phyloP scores from a whole-genome alignment of 2,888 invertebrate species.

The Eurois occulta region DNA sequence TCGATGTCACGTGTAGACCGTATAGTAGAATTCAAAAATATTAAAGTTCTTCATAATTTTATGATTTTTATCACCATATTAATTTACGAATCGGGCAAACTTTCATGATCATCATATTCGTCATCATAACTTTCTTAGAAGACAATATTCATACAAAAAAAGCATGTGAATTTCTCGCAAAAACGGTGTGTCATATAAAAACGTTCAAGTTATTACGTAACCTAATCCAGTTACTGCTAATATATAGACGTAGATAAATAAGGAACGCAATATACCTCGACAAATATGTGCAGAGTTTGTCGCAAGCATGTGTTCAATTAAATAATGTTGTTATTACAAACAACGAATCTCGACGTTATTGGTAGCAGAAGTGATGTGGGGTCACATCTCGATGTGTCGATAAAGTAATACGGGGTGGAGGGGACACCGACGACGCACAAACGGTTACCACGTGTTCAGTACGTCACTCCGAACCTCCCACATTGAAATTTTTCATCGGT shows the following conservation, averaged over 20 bases:
- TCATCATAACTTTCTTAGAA: background rate
- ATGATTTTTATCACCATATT: background rate
- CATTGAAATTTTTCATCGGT: background rate
- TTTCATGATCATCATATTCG: background rate
- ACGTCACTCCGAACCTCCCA: background rate
- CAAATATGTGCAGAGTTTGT: constrained; percentile 69
- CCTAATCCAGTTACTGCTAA: constrained; percentile 44
- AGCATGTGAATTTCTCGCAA: constrained; percentile 7
- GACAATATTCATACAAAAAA: constrained; percentile 22
- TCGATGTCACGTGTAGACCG: background rate
- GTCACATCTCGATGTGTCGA: constrained; percentile 28
- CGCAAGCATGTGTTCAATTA: constrained; percentile 72
- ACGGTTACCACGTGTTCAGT: background rate
- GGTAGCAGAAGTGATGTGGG: constrained; percentile 50
- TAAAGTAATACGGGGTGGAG: background rate
- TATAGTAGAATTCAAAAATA: background rate
- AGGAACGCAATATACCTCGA: constrained; percentile 64
- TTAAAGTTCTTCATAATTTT: background rate
- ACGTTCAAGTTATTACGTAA: constrained; percentile 41
- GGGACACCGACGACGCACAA: background rate
- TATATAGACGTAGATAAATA: constrained; percentile 59
- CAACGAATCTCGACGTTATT: constrained; percentile 69
- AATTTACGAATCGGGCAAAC: background rate
- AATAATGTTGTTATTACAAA: constrained; percentile 73
- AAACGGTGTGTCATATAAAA: constrained; percentile 34